Percentiles rank a stretch among this genome's conserved stretches.
Evolutionary conservation across 1,140 invertebrate genomes (phyloP).

Genomic region (Sycobia sp.): DNA sequence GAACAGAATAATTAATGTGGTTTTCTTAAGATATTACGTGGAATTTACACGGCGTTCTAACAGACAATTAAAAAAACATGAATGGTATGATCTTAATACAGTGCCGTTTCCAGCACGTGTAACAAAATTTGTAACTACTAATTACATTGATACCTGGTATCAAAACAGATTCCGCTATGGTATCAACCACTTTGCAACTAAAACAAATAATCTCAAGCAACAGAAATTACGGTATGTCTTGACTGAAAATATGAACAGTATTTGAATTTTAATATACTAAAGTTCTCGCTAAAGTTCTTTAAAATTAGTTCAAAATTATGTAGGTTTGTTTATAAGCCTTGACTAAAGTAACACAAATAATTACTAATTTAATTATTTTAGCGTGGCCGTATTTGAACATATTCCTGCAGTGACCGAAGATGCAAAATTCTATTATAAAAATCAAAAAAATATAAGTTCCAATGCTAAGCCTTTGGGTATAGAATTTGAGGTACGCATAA

Average conservation of each 20-base stretch:
- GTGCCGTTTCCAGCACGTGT: constrained; percentile 70
- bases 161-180: constrained; percentile 65
- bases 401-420: constrained; percentile 70
- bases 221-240: constrained; percentile 41
- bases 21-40: constrained; percentile 70
- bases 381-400: constrained; percentile 72
- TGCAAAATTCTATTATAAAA: constrained; percentile 49
- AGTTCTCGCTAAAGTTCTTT: not conserved
- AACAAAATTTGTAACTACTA: constrained; percentile 61
- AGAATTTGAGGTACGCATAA: constrained; percentile 67
- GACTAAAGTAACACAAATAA: no score
- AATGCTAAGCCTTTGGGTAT: constrained; percentile 58
- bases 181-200: constrained; percentile 64
- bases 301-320: no score
- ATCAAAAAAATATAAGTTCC: constrained; percentile 34
- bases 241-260: not conserved
- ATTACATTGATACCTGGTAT: constrained; percentile 70
- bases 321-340: no score
- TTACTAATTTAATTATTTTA: constrained; percentile 47
- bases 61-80: constrained; percentile 46
- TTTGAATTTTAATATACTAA: not conserved
- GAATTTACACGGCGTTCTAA: constrained; percentile 45
- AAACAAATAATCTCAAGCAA: constrained; percentile 66
- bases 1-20: constrained; percentile 75
- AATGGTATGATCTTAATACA: constrained; percentile 72